Evolutionary conservation across 2,113 vertebrate genomes (phyloP).

Genomic region (Microcebus tavaratra): DNA sequence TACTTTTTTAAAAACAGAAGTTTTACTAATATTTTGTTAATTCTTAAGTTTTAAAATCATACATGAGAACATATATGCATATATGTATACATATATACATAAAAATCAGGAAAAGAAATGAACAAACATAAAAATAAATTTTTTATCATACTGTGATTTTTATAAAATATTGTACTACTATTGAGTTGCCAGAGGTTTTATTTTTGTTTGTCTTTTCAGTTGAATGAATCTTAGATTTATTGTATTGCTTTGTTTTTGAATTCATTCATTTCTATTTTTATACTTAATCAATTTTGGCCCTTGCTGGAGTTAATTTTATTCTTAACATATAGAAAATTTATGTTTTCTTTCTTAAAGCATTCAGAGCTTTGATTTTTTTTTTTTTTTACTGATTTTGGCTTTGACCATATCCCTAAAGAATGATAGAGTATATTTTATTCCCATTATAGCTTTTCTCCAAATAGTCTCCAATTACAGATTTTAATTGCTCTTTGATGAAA

Average conservation of each 20-base stretch:
- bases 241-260: not conserved
- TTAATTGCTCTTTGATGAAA: not conserved
- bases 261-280: not conserved
- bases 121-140: not conserved
- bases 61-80: not conserved
- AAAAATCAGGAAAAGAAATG: not conserved
- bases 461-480: not conserved
- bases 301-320: not conserved
- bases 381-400: not conserved
- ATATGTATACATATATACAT: too few species aligned
- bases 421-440: not conserved
- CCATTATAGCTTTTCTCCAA: not conserved
- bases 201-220: not conserved
- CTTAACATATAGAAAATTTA: not conserved
- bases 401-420: not conserved
- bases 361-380: not conserved
- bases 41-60: constrained; percentile 32
- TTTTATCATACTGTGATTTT: not conserved
- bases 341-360: not conserved
- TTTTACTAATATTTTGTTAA: constrained; percentile 13
- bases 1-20: not conserved
- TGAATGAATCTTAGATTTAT: not conserved
- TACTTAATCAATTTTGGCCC: not conserved
- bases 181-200: not conserved
- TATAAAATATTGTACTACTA: not conserved